phyloP scores from a whole-genome alignment of 2,113 vertebrate genomes.

The Polyodon spathula region DNA sequence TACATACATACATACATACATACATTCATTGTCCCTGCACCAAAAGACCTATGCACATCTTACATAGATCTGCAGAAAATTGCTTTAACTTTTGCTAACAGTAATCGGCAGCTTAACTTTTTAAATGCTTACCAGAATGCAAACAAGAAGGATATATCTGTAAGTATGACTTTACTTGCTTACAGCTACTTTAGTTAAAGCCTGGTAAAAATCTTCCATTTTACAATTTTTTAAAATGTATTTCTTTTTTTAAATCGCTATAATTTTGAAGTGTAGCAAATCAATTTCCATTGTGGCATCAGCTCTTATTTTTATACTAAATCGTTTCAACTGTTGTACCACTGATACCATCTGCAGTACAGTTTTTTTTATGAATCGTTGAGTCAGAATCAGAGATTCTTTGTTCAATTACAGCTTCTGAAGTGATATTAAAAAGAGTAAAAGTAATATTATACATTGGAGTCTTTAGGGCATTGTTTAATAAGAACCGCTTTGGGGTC shows the following conservation, averaged over 20 bases:
- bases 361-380: constrained; percentile 14
- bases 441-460: constrained; percentile 33
- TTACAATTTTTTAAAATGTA: constrained; percentile 4
- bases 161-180: no score
- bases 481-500: constrained; percentile 35
- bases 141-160: no score
- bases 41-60: no score
- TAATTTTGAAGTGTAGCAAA: constrained; percentile 11
- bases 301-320: constrained; percentile 10
- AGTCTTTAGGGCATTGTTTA: constrained; percentile 29
- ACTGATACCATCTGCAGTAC: constrained; percentile 4
- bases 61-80: no score
- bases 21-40: no score
- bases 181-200: no score
- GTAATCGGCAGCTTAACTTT: no score
- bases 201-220: no score
- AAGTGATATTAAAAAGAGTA: constrained; percentile 35
- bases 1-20: no score
- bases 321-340: constrained; percentile 13
- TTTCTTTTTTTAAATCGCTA: not conserved
- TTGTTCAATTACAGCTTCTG: constrained; percentile 30
- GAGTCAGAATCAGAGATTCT: constrained; percentile 19
- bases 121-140: no score
- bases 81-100: no score
- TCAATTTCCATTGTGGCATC: constrained; percentile 11